Evolutionary conservation across 2,113 vertebrate species (phyloP).

Genomic region (Melanerpes aurifrons): DNA sequence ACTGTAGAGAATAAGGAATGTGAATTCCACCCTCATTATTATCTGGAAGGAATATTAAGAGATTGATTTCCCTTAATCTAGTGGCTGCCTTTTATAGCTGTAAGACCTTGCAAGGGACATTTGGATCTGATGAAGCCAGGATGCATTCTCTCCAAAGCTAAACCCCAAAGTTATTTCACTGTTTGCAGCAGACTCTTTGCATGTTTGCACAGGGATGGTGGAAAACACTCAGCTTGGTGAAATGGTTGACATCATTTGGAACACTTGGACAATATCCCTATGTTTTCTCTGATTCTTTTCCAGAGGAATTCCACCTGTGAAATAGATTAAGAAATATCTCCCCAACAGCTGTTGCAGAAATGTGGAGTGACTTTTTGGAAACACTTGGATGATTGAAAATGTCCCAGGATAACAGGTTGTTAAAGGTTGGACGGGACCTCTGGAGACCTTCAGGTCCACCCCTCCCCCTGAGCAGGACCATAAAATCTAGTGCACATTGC

Average conservation of each 20-base stretch:
- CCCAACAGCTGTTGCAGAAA: not conserved
- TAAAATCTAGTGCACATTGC: no score
- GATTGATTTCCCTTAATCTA: not conserved
- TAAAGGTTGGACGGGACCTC: no score
- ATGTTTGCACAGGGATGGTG: not conserved
- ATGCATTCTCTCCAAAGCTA: not conserved
- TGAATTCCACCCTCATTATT: not conserved
- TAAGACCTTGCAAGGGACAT: not conserved
- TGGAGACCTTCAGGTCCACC: no score
- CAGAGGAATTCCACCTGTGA: not conserved
- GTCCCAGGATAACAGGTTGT: no score
- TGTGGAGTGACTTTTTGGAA: not conserved
- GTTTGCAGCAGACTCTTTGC: not conserved
- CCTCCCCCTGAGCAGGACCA: no score
- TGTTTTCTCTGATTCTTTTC: not conserved
- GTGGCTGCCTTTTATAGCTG: not conserved
- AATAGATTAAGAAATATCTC: not conserved
- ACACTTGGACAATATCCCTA: not conserved
- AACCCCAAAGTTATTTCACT: not conserved
- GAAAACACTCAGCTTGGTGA: not conserved
- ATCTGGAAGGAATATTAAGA: not conserved
- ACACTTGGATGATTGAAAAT: not conserved
- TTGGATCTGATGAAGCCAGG: not conserved
- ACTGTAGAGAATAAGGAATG: not conserved
- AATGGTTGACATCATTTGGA: not conserved